Percentiles rank a stretch among this genome's conserved stretches.
Evolutionary conservation across 2,113 vertebrate genomes (phyloP).

Genomic region (Neoarius graeffei): DNA sequence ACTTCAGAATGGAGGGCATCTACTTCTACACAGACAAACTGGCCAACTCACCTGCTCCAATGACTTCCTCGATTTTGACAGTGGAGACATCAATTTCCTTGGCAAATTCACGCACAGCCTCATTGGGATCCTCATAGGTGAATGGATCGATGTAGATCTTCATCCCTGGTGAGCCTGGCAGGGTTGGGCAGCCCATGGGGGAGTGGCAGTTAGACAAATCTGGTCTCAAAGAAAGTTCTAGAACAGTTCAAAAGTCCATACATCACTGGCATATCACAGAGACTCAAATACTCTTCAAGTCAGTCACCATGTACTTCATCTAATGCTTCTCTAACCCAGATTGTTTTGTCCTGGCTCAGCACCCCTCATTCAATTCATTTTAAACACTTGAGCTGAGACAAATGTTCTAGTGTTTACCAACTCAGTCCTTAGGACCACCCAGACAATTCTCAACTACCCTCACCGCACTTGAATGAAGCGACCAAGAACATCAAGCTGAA

Average conservation of each 20-base stretch:
- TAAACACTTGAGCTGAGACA: not conserved
- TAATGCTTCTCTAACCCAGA: not conserved
- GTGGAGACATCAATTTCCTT: conserved; percentile 99
- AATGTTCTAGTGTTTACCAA: not conserved
- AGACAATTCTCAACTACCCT: not conserved
- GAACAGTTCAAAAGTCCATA: conserved; percentile 57
- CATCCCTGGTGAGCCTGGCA: conserved; percentile 95
- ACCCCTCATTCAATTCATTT: not conserved
- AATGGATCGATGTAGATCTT: conserved; percentile 99
- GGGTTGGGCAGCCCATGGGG: conserved; percentile 77
- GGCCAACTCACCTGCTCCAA: conserved; percentile 86
- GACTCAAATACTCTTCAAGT: not conserved
- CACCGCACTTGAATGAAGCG: not conserved
- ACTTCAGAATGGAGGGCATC: no score
- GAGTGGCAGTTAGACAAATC: conserved; percentile 79
- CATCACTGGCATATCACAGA: conserved; percentile 16
- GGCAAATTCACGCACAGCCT: conserved; percentile 95
- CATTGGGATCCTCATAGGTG: conserved; percentile 97
- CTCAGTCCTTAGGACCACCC: not conserved
- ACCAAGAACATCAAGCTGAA: not conserved
- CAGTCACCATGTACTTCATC: not conserved
- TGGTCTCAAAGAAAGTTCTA: conserved; percentile 77
- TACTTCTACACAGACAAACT: not conserved
- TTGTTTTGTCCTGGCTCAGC: not conserved
- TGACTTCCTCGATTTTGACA: conserved; percentile 99